Conservation (phyloP, 2,888 invertebrate genomes). For the Drosophila kanekoi region DNA sequence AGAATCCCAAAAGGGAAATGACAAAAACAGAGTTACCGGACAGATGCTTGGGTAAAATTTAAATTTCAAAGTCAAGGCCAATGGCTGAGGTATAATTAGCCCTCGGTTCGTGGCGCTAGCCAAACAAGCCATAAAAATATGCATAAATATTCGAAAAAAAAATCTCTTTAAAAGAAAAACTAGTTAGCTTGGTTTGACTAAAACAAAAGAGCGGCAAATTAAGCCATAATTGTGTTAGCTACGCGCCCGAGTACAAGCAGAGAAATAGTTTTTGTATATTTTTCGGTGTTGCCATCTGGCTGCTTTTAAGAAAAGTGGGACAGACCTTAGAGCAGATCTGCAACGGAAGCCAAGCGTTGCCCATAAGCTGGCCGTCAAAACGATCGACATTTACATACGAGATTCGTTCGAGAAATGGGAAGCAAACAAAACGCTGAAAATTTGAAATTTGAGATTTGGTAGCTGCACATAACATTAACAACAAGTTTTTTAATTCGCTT, state of each 20-base stretch:
- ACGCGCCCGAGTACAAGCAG: constrained; percentile 3
- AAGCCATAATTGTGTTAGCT: constrained; percentile 24
- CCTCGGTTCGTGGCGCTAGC: constrained; percentile 20
- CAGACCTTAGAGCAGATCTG: constrained; percentile 11
- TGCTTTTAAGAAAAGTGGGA: constrained; percentile 37
- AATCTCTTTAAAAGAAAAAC: constrained; percentile 19
- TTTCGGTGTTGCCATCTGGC: too few relatives aligned
- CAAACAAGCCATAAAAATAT: constrained; percentile 36
- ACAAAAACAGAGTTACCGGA: constrained; percentile 12
- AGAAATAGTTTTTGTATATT: not conserved
- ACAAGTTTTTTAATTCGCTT: constrained; percentile 65
- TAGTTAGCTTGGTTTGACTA: constrained; percentile 13
- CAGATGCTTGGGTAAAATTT: constrained; percentile 29
- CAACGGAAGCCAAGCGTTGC: constrained; percentile 62
- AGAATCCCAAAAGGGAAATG: constrained; percentile 26
- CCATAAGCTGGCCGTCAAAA: constrained; percentile 34
- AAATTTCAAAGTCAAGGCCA: constrained; percentile 70
- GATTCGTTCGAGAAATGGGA: constrained; percentile 30
- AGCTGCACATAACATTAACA: constrained; percentile 52
- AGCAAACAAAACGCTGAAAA: constrained; percentile 41
- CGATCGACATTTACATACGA: constrained; percentile 65
- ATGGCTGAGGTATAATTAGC: constrained; percentile 40
- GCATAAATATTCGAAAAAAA: constrained; percentile 17
- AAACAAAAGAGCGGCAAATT: constrained; percentile 23
- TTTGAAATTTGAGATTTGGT: constrained; percentile 34